These are phyloP conservation scores for Platyrinchus mystaceus DNA, from an alignment of 2,797 vertebrate genomes.

Conservation along the genomic window DNA sequence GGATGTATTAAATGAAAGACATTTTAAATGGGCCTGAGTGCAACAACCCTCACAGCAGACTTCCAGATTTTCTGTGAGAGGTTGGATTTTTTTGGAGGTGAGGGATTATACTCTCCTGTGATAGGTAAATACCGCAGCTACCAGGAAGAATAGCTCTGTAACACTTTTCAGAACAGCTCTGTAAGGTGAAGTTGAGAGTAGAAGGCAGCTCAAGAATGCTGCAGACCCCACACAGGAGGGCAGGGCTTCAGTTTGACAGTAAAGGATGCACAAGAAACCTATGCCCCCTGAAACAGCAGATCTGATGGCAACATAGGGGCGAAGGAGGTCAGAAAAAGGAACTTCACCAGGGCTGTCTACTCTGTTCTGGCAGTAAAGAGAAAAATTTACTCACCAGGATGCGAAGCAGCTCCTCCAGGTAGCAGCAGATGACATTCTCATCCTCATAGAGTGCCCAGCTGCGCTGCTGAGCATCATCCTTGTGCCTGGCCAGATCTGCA, in stretches of 20 bases:
- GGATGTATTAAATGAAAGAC: neutral
- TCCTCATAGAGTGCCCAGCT: constrained; percentile 98
- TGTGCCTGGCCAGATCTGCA: constrained; percentile 87
- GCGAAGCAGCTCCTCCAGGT: constrained; percentile 94
- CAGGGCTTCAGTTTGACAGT: neutral
- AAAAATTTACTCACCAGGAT: constrained; percentile 84
- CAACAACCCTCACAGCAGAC: neutral
- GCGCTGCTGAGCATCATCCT: constrained; percentile 95
- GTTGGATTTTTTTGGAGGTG: neutral
- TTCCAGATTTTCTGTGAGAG: neutral
- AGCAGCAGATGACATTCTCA: constrained; percentile 91
- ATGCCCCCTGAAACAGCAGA: neutral
- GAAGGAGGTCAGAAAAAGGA: neutral
- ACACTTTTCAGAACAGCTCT: neutral
- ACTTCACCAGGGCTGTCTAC: neutral
- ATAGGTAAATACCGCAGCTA: neutral
- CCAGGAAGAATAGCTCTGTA: neutral
- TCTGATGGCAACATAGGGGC: neutral
- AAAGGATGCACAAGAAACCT: neutral
- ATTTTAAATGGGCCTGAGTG: neutral
- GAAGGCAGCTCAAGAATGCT: neutral
- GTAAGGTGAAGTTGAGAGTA: neutral
- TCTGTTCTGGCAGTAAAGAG: neutral
- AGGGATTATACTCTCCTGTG: neutral
- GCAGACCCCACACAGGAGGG: neutral